These are phyloP conservation scores for Pseudolaguvia tuberculata DNA, from an alignment of 2,113 vertebrate species.

Conservation along the genomic window DNA sequence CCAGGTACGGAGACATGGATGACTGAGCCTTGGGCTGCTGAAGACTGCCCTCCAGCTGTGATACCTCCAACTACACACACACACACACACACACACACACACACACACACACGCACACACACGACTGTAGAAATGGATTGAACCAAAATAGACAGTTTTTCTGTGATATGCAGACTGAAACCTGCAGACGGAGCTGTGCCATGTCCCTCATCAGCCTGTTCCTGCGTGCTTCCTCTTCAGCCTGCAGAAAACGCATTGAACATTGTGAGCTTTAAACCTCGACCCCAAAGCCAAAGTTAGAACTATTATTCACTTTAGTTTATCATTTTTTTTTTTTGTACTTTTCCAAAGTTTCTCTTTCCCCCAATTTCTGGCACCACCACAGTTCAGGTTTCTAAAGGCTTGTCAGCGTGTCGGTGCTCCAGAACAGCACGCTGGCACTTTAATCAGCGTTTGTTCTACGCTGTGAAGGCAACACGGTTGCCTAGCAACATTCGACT, in stretches of 20 bases:
- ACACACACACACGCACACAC: background rate
- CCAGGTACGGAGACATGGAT: conserved; percentile 95
- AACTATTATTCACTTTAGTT: background rate
- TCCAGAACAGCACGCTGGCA: conserved; percentile 46
- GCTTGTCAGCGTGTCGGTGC: conserved; percentile 38
- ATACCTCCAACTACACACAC: conserved; percentile 83
- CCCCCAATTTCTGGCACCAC: conserved; percentile 15
- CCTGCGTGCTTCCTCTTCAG: conserved; percentile 90
- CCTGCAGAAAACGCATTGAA: conserved; percentile 61
- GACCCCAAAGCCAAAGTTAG: background rate
- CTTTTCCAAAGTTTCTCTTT: conserved; percentile 7
- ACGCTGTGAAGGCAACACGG: conserved; percentile 37
- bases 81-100: background rate
- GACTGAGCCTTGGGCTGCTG: conserved; percentile 94
- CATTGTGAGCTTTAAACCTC: background rate
- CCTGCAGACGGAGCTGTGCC: conserved; percentile 95
- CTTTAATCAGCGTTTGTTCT: conserved; percentile 51
- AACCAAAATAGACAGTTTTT: background rate
- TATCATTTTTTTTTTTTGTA: background rate
- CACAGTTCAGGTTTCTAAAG: conserved; percentile 30
- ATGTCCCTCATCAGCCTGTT: conserved; percentile 96
- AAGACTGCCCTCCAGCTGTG: conserved; percentile 93
- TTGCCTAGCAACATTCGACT: conserved; percentile 47
- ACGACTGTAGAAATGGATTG: no score
- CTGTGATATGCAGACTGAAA: conserved; percentile 45